These are phyloP conservation scores for Alcedo quadribrachys DNA, from an alignment of 2,797 vertebrate genomes.

Conservation along the genomic window DNA sequence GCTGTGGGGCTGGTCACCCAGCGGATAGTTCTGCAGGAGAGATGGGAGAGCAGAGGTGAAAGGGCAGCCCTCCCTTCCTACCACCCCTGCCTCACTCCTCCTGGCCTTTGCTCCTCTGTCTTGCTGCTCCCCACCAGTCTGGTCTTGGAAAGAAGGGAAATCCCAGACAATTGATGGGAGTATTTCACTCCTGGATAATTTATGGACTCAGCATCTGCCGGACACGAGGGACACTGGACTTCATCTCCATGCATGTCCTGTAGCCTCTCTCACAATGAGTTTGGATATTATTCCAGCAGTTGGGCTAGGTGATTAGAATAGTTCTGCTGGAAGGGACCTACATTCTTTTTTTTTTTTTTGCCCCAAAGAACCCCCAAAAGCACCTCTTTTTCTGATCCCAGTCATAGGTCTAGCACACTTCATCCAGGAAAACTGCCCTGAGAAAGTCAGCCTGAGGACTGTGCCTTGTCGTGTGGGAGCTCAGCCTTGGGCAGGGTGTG, in stretches of 20 bases:
- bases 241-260: not conserved
- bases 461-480: not conserved
- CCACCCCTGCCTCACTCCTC: not conserved
- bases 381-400: not conserved
- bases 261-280: not conserved
- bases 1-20: fast-evolving
- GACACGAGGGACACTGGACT: not conserved
- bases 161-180: not conserved
- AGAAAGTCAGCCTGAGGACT: not conserved
- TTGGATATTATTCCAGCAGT: not conserved
- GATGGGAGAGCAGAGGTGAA: not conserved
- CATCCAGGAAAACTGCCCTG: not conserved
- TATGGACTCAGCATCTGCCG: not conserved
- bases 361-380: not conserved
- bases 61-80: conserved; percentile 20
- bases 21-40: not conserved
- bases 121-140: not conserved
- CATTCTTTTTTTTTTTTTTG: fast-evolving
- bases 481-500: not conserved
- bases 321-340: too few species aligned
- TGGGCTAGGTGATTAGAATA: not conserved
- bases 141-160: not conserved
- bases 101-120: not conserved
- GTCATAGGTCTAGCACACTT: fast-evolving
- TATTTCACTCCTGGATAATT: not conserved